phyloP scores from a whole-genome alignment of 2,888 invertebrate genomes.

The Lepeophtheirus nordmannii region DNA sequence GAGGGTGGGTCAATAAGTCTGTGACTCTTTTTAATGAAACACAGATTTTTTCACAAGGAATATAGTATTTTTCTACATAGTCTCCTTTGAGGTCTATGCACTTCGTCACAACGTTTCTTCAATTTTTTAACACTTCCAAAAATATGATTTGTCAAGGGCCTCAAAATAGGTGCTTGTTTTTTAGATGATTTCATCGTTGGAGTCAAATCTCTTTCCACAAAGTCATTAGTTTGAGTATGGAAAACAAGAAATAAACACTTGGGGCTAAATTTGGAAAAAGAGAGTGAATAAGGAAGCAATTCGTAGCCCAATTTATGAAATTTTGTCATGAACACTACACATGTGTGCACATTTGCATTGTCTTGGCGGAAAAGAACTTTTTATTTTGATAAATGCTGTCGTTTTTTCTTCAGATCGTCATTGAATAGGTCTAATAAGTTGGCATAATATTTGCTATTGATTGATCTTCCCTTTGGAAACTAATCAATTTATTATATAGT shows the following conservation, averaged over 20 bases:
- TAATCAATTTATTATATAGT: background rate
- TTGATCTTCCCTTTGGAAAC: background rate
- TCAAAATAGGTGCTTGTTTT: background rate
- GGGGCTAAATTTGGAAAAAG: background rate
- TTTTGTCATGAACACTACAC: background rate
- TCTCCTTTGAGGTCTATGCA: too few relatives aligned
- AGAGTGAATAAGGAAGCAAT: background rate
- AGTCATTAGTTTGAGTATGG: background rate
- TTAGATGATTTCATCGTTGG: background rate
- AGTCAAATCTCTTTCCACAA: background rate
- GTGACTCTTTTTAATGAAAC: too few relatives aligned
- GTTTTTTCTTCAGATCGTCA: constrained; percentile 1
- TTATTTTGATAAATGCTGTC: background rate
- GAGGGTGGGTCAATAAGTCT: too few relatives aligned
- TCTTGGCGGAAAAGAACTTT: background rate
- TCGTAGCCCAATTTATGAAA: background rate
- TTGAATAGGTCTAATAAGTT: background rate
- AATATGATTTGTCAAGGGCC: background rate
- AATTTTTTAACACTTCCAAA: too few relatives aligned
- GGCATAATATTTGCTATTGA: background rate
- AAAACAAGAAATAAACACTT: background rate
- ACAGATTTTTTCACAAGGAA: too few relatives aligned
- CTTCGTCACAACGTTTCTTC: too few relatives aligned
- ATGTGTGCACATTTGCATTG: background rate
- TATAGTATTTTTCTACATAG: too few relatives aligned